A percentile compares a stretch with the other conserved stretches of the same genome.
phyloP scores from a whole-genome alignment of 1,140 invertebrate species.

The Procambarus clarkii region DNA sequence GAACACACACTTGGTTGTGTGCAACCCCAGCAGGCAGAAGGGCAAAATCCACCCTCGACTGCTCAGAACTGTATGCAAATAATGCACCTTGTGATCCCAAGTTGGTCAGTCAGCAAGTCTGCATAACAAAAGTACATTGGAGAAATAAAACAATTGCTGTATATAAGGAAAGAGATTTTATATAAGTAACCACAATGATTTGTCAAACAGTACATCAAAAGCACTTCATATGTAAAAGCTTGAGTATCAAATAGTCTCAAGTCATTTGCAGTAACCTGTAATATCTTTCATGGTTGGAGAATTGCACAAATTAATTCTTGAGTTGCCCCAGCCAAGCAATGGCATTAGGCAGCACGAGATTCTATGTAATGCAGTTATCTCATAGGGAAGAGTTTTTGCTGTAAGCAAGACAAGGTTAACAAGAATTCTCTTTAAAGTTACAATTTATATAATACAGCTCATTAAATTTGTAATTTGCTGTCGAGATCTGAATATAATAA shows the following conservation, averaged over 20 bases:
- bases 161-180: conserved; percentile 57
- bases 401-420: background rate
- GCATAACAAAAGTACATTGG: background rate
- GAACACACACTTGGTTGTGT: too few relatives aligned
- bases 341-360: conserved; percentile 19
- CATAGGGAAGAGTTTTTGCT: background rate
- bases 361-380: conserved; percentile 21
- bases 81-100: too few relatives aligned
- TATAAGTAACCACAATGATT: conserved; percentile 61
- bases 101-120: too few relatives aligned
- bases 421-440: conserved; percentile 29
- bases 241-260: conserved; percentile 43
- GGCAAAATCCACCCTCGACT: too few relatives aligned
- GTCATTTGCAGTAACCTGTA: conserved; percentile 6
- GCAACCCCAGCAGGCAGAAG: too few relatives aligned
- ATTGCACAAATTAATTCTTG: background rate
- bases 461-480: background rate
- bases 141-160: conserved; percentile 3
- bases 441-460: conserved; percentile 5
- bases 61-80: too few relatives aligned
- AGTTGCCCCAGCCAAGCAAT: conserved; percentile 1
- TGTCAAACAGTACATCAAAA: conserved; percentile 66
- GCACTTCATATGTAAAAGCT: conserved; percentile 66
- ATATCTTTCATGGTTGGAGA: conserved; percentile 6
- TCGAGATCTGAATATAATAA: background rate